These are phyloP conservation scores for Acromyrmex heyeri DNA, from an alignment of 1,140 invertebrate genomes.

Conservation along the genomic window DNA sequence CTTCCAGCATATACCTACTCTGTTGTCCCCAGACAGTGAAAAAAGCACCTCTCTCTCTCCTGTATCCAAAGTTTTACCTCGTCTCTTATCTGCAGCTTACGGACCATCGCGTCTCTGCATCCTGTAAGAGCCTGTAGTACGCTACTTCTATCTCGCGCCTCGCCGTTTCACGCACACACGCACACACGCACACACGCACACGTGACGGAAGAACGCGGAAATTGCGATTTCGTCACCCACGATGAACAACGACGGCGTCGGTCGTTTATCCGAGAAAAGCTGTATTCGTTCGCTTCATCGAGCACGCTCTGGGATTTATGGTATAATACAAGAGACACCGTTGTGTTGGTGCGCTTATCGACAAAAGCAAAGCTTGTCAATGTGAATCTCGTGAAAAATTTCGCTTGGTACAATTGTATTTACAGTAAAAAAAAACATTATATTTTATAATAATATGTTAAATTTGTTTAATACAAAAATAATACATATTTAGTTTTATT, in stretches of 20 bases:
- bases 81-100: constrained; percentile 51
- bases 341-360: not conserved
- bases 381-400: not conserved
- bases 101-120: constrained; percentile 44
- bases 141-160: constrained; percentile 24
- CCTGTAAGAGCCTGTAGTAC: constrained; percentile 3
- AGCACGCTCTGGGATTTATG: constrained; percentile 42
- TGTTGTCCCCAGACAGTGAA: constrained; percentile 42
- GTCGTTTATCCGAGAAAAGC: constrained; percentile 47
- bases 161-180: constrained; percentile 10
- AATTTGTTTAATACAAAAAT: not conserved
- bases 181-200: not conserved
- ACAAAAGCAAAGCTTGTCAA: constrained; percentile 29
- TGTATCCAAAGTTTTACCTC: constrained; percentile 48
- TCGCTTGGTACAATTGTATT: not conserved
- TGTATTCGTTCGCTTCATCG: constrained; percentile 48
- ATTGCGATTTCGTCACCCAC: constrained; percentile 56
- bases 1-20: constrained; percentile 15
- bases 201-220: constrained; percentile 27
- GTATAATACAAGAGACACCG: constrained; percentile 12
- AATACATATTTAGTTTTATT: too few relatives aligned
- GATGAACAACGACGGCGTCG: constrained; percentile 17
- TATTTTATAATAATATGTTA: not conserved
- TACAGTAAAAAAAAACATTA: not conserved
- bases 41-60: constrained; percentile 34